Evolutionary conservation across 2,113 vertebrate species (phyloP), one percentile per base, ranked within the genome.

Genomic region (Psittacula cyanocephala): DNA sequence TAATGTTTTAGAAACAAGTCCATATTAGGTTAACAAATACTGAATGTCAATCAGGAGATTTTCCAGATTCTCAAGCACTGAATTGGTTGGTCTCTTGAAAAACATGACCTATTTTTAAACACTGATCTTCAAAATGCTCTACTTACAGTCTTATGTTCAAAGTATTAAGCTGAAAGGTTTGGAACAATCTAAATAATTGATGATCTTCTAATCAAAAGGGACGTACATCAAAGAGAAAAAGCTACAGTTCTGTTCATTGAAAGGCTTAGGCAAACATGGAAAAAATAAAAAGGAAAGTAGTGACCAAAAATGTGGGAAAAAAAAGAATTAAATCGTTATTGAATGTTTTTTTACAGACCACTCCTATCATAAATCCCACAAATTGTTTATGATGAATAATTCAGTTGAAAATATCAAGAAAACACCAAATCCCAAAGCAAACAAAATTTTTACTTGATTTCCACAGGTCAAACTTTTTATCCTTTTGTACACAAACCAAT

Each of bases 151-250:
- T 90, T 94, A 87, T 68, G 87, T 96, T 97, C 96, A 96, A 96
- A 97, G 97, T 93, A 94, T 86, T 90, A 92, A 74, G 89, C 96
- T 96, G 92, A 39, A 94, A 96, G 95, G 91, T 97, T 96, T 94
- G 69, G 89, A 97, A 96, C 67, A 95, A 90, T 88, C 86, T 97
- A 97, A 97, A 97, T 97, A 97, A 97, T 97, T 97, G 89, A 97
- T 97, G 92, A 95, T 84, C 92, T 91, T 33, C 85, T 96, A 96
- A 97, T 96, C 96, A 97, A 97, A 97, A 95, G 96, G 93, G 93
- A 95, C 87, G 88, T 53, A 95, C 93, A 96, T 96, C 97, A 97
- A 97, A 97, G 95, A 84, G 76, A 83, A 87, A 87, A 95, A 89
- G 64, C 71, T 86, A 87, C 82, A 94, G 77, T 91, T 89, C 91